Evolutionary conservation across 2,888 invertebrate genomes (phyloP), one percentile per base, ranked within the genome.

Genomic region (Acleris literana): DNA sequence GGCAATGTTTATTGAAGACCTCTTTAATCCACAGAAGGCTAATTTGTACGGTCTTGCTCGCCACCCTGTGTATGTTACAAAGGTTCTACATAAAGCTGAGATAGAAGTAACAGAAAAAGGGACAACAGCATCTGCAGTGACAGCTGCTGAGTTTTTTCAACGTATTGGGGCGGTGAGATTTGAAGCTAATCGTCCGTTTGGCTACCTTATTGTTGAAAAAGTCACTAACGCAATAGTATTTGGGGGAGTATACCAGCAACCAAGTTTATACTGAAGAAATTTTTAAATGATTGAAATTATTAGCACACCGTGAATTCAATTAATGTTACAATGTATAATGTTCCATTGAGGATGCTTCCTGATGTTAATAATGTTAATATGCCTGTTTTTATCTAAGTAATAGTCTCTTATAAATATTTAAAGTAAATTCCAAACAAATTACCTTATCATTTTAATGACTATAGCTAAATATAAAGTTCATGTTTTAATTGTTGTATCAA

Each of bases 41-140:
- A 72, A 73, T 11, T 72, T 92, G 53, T 86, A 93, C 0, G 81
- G 86, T 16, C 93, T 96, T 74, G 88, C 93, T 5, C 81, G 87
- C 0, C 84, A 88, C 7, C 87, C 93, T 3, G 76, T 94, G 63
- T 93, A 87, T 79, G 90, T 96, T 0, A 93, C 94, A 0, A 90
- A 93, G 63, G 83, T 95, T 1, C 86, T 95, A 3, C 96, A 96
- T 76, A 95, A 95, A 77, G 95, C 96, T 2, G 93, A 94, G 73
- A 95, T 96, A 71, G 95, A 96, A 74, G 96, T 96, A 0, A 94
- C 94, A n/a, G 96, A 96, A 79, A 94, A 95, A 69, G 96, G 96
- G 0, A 96, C 96, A 4, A 93, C 93, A 33, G 96, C 96, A 0
- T 88, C 94, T 0, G 95, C 94, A 0, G 94, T 94, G 0, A 93